phyloP scores from a whole-genome alignment of 1,140 invertebrate genomes.

The Gonatopus flavifemur region DNA sequence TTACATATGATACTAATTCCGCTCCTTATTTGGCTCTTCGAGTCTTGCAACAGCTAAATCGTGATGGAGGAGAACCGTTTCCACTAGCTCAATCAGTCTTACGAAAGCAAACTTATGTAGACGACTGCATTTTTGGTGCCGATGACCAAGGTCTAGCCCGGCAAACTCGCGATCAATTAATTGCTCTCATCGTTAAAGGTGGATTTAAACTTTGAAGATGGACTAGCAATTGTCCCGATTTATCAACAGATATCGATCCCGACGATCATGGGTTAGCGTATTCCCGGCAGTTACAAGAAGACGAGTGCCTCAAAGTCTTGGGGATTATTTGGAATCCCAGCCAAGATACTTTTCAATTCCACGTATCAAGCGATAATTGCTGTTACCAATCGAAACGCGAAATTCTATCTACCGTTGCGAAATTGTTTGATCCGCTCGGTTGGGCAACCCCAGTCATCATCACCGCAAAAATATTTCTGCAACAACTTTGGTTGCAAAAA shows the following conservation, averaged over 20 bases:
- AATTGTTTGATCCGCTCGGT: background rate
- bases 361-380: background rate
- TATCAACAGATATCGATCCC: background rate
- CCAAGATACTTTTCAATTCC: conserved; percentile 24
- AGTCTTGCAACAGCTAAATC: background rate
- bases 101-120: background rate
- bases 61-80: background rate
- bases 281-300: background rate
- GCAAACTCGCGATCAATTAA: background rate
- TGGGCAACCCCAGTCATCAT: conserved; percentile 4
- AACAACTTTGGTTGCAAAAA: conserved; percentile 5
- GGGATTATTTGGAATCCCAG: conserved; percentile 35
- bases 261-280: conserved; percentile 3
- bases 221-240: conserved; percentile 22
- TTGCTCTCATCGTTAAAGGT: conserved; percentile 10
- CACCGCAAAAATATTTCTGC: conserved; percentile 7
- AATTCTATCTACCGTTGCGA: background rate
- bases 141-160: background rate
- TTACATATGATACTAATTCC: background rate
- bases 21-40: background rate
- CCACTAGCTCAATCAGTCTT: background rate
- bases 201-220: conserved; percentile 34
- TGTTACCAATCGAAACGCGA: background rate
- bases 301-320: conserved; percentile 29
- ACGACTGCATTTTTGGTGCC: background rate